These are phyloP conservation scores for Alviniconcha strummeri DNA, from an alignment of 2,888 invertebrate genomes.

Conservation along the genomic window DNA sequence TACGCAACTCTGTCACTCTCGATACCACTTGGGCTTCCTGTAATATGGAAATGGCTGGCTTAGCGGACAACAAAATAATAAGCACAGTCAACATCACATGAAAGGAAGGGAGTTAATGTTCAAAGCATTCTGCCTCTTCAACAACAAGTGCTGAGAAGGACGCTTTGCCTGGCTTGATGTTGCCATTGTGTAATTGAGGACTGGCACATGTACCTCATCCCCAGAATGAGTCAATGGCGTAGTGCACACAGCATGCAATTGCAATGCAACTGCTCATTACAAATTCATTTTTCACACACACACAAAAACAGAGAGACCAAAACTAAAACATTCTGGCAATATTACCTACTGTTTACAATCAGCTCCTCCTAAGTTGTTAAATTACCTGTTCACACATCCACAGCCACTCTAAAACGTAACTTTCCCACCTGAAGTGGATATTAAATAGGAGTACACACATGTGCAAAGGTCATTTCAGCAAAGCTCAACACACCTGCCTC, in stretches of 20 bases:
- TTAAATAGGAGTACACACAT: too few species aligned
- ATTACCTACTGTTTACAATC: too few species aligned
- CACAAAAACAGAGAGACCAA: too few species aligned
- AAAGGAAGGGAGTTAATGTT: not conserved
- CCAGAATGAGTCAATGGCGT: conserved; percentile 58
- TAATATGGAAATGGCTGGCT: not conserved
- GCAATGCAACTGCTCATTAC: too few species aligned
- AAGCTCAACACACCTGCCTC: conserved; percentile 79
- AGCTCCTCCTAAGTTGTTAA: too few species aligned
- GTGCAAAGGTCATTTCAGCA: too few species aligned
- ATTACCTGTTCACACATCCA: too few species aligned
- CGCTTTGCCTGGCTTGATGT: conserved; percentile 37
- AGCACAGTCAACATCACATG: too few species aligned
- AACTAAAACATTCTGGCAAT: too few species aligned
- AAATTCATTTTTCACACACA: too few species aligned
- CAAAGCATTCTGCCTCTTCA: conserved; percentile 23
- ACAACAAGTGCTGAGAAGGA: not conserved
- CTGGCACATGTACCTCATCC: conserved; percentile 28
- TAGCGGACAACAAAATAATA: not conserved
- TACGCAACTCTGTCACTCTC: conserved; percentile 91
- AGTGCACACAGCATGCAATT: not conserved
- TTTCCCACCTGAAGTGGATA: too few species aligned
- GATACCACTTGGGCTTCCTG: conserved; percentile 95
- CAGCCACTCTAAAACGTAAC: too few species aligned
- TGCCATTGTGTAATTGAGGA: conserved; percentile 55